Percentiles rank a stretch among this genome's conserved stretches.
These are phyloP conservation scores for Drosophila willistoni DNA, from an alignment of 1,140 invertebrate species.

Conservation along the genomic window DNA sequence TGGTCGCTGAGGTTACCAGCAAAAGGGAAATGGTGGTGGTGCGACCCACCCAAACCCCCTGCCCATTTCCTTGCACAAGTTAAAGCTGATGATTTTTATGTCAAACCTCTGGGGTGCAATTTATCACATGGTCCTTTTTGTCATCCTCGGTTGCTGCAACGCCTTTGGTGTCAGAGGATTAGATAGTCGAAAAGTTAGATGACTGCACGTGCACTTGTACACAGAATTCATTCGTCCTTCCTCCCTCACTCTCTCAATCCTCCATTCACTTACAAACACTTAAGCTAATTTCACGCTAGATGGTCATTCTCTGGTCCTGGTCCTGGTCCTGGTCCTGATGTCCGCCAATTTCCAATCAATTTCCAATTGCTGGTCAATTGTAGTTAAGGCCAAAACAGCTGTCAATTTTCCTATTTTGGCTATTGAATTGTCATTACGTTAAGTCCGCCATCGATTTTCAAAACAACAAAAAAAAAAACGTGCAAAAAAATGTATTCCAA, in stretches of 20 bases:
- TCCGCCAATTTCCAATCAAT: slow-evolving; percentile 50
- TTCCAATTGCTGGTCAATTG: slow-evolving; percentile 17
- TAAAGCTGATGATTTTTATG: slow-evolving; percentile 76
- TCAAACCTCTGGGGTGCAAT: slow-evolving; percentile 81
- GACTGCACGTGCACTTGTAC: slow-evolving; percentile 59
- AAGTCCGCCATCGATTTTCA: slow-evolving; percentile 3
- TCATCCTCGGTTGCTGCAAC: background rate
- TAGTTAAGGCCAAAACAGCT: slow-evolving; percentile 46
- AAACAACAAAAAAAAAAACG: background rate
- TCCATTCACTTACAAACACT: slow-evolving; percentile 52
- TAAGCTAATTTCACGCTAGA: slow-evolving; percentile 77
- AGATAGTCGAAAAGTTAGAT: slow-evolving; percentile 80
- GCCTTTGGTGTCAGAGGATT: slow-evolving; percentile 49
- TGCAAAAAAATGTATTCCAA: background rate
- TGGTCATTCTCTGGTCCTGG: slow-evolving; percentile 11
- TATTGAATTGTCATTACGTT: slow-evolving; percentile 65
- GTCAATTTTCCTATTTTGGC: slow-evolving; percentile 39
- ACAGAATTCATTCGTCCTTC: background rate
- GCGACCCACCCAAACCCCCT: background rate
- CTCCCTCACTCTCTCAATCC: slow-evolving; percentile 7
- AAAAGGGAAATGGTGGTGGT: too few relatives aligned
- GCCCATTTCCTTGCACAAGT: slow-evolving; percentile 5
- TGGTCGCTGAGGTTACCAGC: slow-evolving; percentile 13
- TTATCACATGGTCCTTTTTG: slow-evolving; percentile 73
- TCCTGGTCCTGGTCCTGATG: background rate